Evolutionary conservation across 2,113 vertebrate genomes (phyloP).

Genomic region (Prunella fulvescens): DNA sequence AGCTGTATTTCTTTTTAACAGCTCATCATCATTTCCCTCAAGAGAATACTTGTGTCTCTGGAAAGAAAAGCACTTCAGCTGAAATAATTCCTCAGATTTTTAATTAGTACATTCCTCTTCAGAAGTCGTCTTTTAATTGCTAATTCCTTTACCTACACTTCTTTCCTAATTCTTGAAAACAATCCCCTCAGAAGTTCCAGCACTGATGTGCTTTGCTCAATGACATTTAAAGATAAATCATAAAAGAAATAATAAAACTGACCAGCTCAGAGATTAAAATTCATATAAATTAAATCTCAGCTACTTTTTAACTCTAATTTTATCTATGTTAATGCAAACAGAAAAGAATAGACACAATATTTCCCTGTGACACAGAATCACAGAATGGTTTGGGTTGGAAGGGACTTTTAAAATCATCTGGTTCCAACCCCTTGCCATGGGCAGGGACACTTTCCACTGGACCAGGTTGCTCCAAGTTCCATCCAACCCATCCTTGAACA

Average conservation of each 20-base stretch:
- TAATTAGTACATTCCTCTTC: constrained; percentile 40
- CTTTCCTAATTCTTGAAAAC: neutral
- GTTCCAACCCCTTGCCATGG: neutral
- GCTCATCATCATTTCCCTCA: neutral
- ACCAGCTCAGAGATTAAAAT: neutral
- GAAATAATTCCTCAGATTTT: constrained; percentile 18
- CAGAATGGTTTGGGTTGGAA: neutral
- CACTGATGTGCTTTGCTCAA: neutral
- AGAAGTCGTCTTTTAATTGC: neutral
- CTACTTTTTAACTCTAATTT: neutral
- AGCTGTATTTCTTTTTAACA: constrained; percentile 2
- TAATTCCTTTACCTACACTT: neutral
- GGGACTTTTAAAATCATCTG: neutral
- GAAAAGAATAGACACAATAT: neutral
- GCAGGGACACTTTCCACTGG: neutral
- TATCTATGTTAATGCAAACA: neutral
- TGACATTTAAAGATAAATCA: neutral
- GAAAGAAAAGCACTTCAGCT: constrained; percentile 19
- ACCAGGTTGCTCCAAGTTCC: neutral
- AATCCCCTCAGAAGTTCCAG: neutral
- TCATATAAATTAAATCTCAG: neutral
- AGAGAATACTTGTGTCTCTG: neutral
- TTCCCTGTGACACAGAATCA: neutral
- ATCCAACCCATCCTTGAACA: neutral
- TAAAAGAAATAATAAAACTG: neutral